Conservation (phyloP, 1,140 invertebrate genomes). For the Drosophila aff. region DNA sequence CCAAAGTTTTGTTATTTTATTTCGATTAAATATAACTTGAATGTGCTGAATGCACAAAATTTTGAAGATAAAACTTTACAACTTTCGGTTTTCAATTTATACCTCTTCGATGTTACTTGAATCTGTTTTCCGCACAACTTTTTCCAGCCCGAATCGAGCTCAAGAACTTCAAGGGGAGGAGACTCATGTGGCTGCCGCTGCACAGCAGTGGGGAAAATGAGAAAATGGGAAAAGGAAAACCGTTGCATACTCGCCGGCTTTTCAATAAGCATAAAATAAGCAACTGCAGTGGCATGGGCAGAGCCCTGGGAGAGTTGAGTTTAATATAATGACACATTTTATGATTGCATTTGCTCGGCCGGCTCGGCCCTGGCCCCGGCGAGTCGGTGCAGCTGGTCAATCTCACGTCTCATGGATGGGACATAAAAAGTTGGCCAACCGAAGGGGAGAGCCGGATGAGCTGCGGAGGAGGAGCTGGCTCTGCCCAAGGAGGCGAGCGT, state of each 20-base stretch:
- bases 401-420: conserved; percentile 71
- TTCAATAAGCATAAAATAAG: conserved; percentile 67
- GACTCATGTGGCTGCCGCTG: conserved; percentile 24
- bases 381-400: conserved; percentile 69
- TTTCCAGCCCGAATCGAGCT: conserved; percentile 2
- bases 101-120: conserved; percentile 25
- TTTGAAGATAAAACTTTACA: conserved; percentile 66
- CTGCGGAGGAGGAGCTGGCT: background rate
- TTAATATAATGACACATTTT: conserved; percentile 82
- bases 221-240: conserved; percentile 25
- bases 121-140: conserved; percentile 17
- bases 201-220: conserved; percentile 5
- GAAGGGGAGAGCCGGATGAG: conserved; percentile 1
- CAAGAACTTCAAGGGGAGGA: conserved; percentile 47
- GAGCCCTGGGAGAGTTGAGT: conserved; percentile 39
- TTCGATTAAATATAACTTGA: conserved; percentile 1
- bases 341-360: conserved; percentile 76
- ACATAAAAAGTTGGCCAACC: conserved; percentile 64
- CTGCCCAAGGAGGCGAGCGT: conserved; percentile 13
- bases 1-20: conserved; percentile 12
- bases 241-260: conserved; percentile 64
- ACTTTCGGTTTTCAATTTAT: conserved; percentile 77
- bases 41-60: conserved; percentile 12
- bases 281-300: conserved; percentile 27
- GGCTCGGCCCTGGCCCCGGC: background rate